Evolutionary conservation across 2,888 invertebrate genomes (phyloP), one percentile per base, ranked within the genome.

Genomic region (Branchinecta sandiegonensis): DNA sequence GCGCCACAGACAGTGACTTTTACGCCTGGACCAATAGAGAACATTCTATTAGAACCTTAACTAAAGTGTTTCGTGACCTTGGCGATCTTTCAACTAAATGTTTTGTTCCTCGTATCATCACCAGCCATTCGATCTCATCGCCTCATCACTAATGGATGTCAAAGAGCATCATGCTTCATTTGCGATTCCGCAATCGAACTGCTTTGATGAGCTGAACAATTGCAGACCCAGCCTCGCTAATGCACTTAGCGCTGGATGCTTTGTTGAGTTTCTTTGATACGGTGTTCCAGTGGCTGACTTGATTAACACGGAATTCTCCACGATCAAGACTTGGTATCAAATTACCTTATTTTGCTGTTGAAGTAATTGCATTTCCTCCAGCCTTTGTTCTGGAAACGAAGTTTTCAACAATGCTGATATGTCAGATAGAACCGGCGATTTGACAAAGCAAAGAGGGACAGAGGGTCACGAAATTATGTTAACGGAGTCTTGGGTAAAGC

Each of bases 341-440:
- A 56, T 56, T 56, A 56, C 63, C 63, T 56, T 56, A 56, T 56
- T 56, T 56, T 56, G 63, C 63, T 56, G 63, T 56, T 56, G 63
- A 56, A 10, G 63, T 56, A 56, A 56, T 56, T 56, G n/a, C 23
- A 56, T 56, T 56, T 56, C 63, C 23, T 23, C 23, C 14, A 56
- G 63, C 63, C 63, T 56, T 56, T 56, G 63, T 56, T 56, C 63
- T 37, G 63, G n/a, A 56, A 56, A 56, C 23, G 63, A 56, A 56
- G 23, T 56, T 56, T 56, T 56, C 12, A 56, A n/a, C n/a, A 56
- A 17, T 56, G n/a, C 14, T 56, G 63, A 56, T 56, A 23, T 56
- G 63, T 56, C 63, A 17, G 23, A 17, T n/a, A 56, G 63, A 37
- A 56, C 23, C 63, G 23, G 23, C 63, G 63, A 23, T 56, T 56